A percentile compares a stretch with the other conserved stretches of the same genome.
These are phyloP conservation scores for Vandiemenella viatica DNA, from an alignment of 2,888 invertebrate species.

Conservation along the genomic window DNA sequence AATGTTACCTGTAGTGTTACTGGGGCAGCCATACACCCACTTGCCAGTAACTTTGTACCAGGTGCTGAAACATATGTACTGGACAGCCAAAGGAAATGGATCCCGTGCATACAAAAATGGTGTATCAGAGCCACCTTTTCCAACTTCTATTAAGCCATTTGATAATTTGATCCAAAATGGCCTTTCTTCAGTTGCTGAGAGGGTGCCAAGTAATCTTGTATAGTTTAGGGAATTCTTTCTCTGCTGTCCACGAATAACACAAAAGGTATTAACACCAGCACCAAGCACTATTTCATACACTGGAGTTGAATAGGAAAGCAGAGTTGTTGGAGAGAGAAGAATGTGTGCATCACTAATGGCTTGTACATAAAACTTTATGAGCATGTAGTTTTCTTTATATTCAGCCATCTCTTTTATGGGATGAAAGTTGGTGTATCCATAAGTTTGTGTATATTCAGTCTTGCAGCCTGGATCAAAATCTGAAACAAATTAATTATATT, in stretches of 20 bases:
- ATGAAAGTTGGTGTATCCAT: conserved; percentile 10
- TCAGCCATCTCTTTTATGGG: conserved; percentile 4
- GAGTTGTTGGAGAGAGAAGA: conserved; percentile 38
- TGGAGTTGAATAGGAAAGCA: conserved; percentile 33
- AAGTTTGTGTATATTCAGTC: conserved; percentile 5
- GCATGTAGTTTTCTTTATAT: background rate
- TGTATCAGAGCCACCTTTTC: conserved; percentile 41
- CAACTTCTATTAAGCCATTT: conserved; percentile 42
- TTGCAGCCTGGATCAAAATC: conserved; percentile 4
- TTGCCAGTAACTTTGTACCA: conserved; percentile 50
- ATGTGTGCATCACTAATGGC: conserved; percentile 55
- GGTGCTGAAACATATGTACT: conserved; percentile 51
- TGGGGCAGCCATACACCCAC: conserved; percentile 48
- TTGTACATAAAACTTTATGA: conserved; percentile 42
- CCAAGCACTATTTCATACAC: conserved; percentile 58
- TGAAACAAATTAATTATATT: conserved; percentile 5
- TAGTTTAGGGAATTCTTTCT: conserved; percentile 41
- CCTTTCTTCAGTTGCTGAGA: conserved; percentile 43
- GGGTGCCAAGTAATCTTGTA: conserved; percentile 28
- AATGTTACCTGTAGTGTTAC: background rate
- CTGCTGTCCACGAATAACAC: conserved; percentile 45
- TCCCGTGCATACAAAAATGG: conserved; percentile 46
- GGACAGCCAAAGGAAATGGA: conserved; percentile 40
- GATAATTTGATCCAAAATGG: conserved; percentile 49
- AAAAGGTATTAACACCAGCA: conserved; percentile 54